Evolutionary conservation across 1,140 invertebrate genomes (phyloP).

Genomic region (Gryllus bimaculatus): DNA sequence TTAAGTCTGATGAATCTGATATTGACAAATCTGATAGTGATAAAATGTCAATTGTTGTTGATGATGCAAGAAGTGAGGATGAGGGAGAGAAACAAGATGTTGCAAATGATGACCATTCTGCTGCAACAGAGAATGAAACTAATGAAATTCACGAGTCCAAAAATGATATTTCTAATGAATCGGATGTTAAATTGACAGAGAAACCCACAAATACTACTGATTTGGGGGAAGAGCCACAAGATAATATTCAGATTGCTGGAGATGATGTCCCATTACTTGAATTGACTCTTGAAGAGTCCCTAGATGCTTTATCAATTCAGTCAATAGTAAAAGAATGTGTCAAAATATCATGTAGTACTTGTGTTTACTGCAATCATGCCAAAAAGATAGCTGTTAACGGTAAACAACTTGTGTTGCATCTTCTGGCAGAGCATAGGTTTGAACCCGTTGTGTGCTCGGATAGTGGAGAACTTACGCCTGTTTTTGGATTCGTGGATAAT

Average conservation of each 20-base stretch:
- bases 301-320: conserved; percentile 60
- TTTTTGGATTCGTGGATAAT: conserved; percentile 48
- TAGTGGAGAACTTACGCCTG: conserved; percentile 18
- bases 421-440: conserved; percentile 66
- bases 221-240: conserved; percentile 24
- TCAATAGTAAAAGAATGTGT: conserved; percentile 63
- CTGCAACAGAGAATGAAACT: neutral
- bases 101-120: conserved; percentile 14
- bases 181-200: conserved; percentile 16
- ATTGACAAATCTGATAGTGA: conserved; percentile 34
- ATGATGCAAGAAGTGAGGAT: conserved; percentile 28
- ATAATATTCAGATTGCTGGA: conserved; percentile 41
- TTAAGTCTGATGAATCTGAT: conserved; percentile 12
- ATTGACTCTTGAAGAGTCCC: conserved; percentile 57
- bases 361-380: conserved; percentile 76
- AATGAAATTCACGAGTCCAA: conserved; percentile 8
- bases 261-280: conserved; percentile 56
- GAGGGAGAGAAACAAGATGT: conserved; percentile 24
- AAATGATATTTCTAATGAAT: conserved; percentile 16
- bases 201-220: conserved; percentile 20
- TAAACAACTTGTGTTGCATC: conserved; percentile 63
- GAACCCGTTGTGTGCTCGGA: conserved; percentile 45
- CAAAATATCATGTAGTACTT: conserved; percentile 51
- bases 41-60: conserved; percentile 39
- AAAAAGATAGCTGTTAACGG: conserved; percentile 71